Base-by-base conservation (phyloP, 2,797 vertebrate genomes). In the Rhodeus uyekii region DNA sequence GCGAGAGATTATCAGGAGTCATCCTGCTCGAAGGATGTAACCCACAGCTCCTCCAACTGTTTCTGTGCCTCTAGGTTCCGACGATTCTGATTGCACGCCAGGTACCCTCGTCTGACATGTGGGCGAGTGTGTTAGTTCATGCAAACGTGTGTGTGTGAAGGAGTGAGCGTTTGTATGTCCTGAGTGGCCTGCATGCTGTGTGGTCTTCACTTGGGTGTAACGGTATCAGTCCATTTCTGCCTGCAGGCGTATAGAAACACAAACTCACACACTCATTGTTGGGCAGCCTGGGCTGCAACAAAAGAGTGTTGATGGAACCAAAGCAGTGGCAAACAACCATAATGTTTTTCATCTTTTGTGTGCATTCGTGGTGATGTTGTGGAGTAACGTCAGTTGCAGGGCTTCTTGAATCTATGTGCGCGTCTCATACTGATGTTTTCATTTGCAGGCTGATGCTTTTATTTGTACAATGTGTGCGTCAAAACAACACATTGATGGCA, bases 71-170 rank as follows among this genome's bases (percentile, higher is more conserved):
- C 95, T 96, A 99, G 98, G 97, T 98, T 97, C 96, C 87, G 96
- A 98, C 93, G 97, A 97, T 94, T 97, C 97, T 93, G 97, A 98
- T 96, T 96, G 96, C 96, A 97, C 95, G 91, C 96, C 98, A 99
- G 98, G 98, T 99, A 99, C 97, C 95, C 93, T 92, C 90, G 87
- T 93, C 92, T 92, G 88, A 87, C 73, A 78, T 87, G 87, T 90
- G 84, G 84, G 74, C 85, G 84, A 87, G 87, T 88, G 85, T 87
- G 88, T 89, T 68, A 76, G 85, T 90, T 84, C 86, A 85, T 86
- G 86, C 44, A 87, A 67, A 53, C 65, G 86, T 85, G 85, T 29
- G 87, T 67, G 89, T 50, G 78, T 29, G 48, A 55, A 50, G 24
- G 60, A 53, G 60, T 38, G 18, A 65, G 46, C 3, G 73, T 75